Evolutionary conservation across 2,113 vertebrate species (phyloP).

Genomic region (Procavia capensis): DNA sequence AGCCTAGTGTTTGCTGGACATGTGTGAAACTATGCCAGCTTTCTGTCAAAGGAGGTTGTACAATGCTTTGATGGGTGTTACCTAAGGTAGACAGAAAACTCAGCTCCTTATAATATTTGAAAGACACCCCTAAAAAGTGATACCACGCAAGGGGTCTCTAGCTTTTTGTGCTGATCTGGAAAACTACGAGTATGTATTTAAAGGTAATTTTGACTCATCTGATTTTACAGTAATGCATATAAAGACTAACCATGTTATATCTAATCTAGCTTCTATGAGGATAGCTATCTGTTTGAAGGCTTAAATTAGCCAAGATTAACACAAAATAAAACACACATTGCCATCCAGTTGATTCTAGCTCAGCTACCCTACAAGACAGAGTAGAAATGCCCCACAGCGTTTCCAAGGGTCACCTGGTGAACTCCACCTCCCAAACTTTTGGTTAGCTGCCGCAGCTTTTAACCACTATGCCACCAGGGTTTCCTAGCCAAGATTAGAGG

Average conservation of each 20-base stretch:
- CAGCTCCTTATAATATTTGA: neutral
- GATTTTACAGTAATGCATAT: slow-evolving; percentile 11
- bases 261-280: neutral
- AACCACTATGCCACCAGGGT: too few species aligned
- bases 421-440: too few species aligned
- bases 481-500: neutral
- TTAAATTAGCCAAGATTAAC: neutral
- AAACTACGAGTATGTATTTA: neutral
- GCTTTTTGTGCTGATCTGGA: neutral
- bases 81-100: neutral
- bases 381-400: too few species aligned
- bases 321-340: too few species aligned
- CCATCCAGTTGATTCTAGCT: too few species aligned
- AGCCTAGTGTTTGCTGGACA: neutral
- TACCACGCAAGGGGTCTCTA: neutral
- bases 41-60: neutral
- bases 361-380: too few species aligned
- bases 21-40: neutral
- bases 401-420: too few species aligned
- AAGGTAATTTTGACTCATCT: slow-evolving; percentile 7
- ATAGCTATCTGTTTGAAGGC: neutral
- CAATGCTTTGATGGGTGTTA: neutral
- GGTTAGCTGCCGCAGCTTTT: too few species aligned
- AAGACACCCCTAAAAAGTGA: neutral
- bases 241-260: neutral